Conservation (phyloP, 2,888 invertebrate genomes). For the Cryptocephalus primarius region DNA sequence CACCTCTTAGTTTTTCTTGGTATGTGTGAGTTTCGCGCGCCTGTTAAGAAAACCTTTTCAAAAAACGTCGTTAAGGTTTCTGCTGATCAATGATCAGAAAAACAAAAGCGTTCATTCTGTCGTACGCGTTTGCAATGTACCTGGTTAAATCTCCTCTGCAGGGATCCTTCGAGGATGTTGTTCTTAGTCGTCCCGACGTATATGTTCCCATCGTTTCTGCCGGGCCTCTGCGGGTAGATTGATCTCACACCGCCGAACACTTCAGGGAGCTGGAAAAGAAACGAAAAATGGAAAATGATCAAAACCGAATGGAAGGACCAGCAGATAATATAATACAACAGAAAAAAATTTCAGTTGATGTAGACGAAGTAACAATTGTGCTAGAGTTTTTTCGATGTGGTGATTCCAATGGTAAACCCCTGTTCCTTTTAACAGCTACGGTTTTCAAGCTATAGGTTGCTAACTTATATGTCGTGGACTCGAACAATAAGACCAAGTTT, state of each 20-base stretch:
- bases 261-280: constrained; percentile 59
- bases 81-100: neutral
- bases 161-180: constrained; percentile 80
- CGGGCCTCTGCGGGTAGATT: constrained; percentile 79
- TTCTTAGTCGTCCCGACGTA: constrained; percentile 86
- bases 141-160: constrained; percentile 79
- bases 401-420: no score
- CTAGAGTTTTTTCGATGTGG: no score
- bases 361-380: no score
- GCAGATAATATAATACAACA: no score
- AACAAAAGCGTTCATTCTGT: neutral
- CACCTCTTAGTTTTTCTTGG: constrained; percentile 17
- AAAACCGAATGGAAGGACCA: no score
- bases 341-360: no score
- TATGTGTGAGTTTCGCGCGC: constrained; percentile 11
- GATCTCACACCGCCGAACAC: constrained; percentile 80
- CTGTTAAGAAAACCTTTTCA: constrained; percentile 5
- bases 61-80: neutral
- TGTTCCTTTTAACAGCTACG: no score
- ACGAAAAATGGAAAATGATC: no score
- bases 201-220: constrained; percentile 79
- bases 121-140: constrained; percentile 28
- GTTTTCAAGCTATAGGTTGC: no score
- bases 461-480: no score
- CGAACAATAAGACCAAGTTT: no score